Conservation (phyloP, 2,888 invertebrate genomes). For the Parasteatoda lunata region DNA sequence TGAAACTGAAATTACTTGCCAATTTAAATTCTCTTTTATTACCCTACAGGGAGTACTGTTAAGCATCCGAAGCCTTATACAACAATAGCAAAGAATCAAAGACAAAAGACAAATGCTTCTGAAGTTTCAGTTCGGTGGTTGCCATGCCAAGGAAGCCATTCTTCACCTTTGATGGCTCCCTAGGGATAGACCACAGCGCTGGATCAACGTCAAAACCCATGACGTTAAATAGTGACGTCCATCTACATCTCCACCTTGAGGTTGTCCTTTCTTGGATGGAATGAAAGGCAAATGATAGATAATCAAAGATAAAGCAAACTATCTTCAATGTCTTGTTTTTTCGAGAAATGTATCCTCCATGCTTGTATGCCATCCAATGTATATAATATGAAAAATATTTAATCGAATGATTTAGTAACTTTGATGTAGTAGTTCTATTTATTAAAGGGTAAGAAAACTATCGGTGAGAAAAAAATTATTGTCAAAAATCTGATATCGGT, state of each 20-base stretch:
- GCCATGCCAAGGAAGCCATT: conserved; percentile 38
- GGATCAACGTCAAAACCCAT: conserved; percentile 23
- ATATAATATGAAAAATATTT: no score
- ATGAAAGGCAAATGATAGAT: no score
- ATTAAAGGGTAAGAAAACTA: no score
- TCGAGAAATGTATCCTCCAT: no score
- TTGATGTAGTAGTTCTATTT: no score
- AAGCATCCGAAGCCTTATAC: neutral
- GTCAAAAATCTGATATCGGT: no score
- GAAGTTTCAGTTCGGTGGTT: conserved; percentile 40
- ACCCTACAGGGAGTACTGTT: conserved; percentile 18
- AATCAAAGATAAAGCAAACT: no score
- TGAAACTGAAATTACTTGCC: neutral
- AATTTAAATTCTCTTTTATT: conserved; percentile 44
- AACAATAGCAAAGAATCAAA: conserved; percentile 21
- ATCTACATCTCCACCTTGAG: neutral
- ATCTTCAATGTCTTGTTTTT: no score
- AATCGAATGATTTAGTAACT: no score
- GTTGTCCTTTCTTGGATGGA: neutral
- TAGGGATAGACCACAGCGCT: conserved; percentile 29
- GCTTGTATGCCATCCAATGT: no score
- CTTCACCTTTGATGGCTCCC: conserved; percentile 49
- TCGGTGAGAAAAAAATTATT: no score
- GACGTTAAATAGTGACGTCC: conserved; percentile 20
- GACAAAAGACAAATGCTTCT: conserved; percentile 53